These are phyloP conservation scores for Trachemys scripta DNA, from an alignment of 2,113 vertebrate genomes.

Conservation along the genomic window DNA sequence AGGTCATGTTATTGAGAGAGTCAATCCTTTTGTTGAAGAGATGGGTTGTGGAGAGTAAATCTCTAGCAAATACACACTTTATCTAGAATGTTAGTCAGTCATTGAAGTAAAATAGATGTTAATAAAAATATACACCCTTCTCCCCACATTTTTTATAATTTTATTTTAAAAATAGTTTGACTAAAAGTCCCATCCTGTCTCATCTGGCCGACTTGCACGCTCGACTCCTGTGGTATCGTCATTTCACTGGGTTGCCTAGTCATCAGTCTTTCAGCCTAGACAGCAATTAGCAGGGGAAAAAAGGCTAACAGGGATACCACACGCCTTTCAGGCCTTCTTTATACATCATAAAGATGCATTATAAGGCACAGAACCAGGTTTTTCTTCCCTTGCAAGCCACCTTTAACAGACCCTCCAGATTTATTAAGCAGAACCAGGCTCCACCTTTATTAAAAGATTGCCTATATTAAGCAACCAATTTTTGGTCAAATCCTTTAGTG, in stretches of 20 bases:
- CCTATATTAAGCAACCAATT: constrained; percentile 2
- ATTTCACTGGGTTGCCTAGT: not conserved
- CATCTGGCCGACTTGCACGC: not conserved
- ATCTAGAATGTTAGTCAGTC: accelerated
- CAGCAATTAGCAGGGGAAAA: not conserved
- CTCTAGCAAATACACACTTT: not conserved
- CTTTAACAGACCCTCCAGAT: not conserved
- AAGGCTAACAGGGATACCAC: constrained; percentile 14
- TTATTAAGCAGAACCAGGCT: not conserved
- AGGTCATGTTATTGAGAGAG: accelerated
- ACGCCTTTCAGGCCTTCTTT: not conserved
- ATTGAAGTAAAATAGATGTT: not conserved
- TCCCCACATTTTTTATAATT: not conserved
- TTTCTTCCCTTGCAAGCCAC: not conserved
- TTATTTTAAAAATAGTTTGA: not conserved
- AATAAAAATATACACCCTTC: not conserved
- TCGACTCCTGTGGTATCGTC: not conserved
- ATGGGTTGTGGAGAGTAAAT: not conserved
- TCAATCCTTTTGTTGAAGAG: not conserved
- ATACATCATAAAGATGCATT: constrained; percentile 7
- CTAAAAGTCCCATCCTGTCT: not conserved
- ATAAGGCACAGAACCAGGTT: not conserved
- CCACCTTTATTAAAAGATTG: not conserved
- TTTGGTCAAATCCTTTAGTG: not conserved
- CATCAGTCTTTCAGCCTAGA: not conserved